These are phyloP conservation scores for Corvus moneduloides DNA, from an alignment of 2,113 vertebrate genomes.

Conservation along the genomic window DNA sequence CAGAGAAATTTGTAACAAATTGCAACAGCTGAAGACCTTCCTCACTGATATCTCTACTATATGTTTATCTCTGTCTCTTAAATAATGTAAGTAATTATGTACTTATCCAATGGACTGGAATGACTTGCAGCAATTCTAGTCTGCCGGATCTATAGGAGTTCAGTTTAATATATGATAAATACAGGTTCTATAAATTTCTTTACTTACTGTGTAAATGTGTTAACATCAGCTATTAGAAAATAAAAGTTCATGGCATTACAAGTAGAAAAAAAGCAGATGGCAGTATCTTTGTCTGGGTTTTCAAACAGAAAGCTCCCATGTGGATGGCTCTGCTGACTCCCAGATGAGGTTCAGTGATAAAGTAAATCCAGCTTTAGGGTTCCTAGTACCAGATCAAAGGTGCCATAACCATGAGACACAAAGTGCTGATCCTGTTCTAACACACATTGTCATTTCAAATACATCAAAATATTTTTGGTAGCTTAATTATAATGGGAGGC, in stretches of 20 bases:
- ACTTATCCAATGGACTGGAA: conserved; percentile 7
- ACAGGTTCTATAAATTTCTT: not conserved
- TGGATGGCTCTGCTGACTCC: not conserved
- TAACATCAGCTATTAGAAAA: not conserved
- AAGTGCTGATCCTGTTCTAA: not conserved
- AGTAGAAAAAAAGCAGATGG: not conserved
- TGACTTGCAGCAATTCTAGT: not conserved
- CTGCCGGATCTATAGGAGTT: not conserved
- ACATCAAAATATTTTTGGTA: not conserved
- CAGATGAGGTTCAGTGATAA: not conserved
- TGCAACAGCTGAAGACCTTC: not conserved
- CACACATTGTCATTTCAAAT: not conserved
- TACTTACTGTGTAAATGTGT: not conserved
- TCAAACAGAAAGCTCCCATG: not conserved
- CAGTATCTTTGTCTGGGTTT: not conserved
- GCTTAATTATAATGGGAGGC: not conserved
- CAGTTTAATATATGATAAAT: not conserved
- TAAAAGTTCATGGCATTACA: not conserved
- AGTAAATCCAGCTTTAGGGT: not conserved
- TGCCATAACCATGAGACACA: not conserved
- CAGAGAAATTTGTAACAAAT: not conserved
- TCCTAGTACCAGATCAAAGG: not conserved
- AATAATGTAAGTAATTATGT: not conserved
- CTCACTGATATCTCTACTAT: not conserved
- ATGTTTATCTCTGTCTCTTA: not conserved